phyloP scores from a whole-genome alignment of 1,140 invertebrate genomes.

The Hestina assimilis region DNA sequence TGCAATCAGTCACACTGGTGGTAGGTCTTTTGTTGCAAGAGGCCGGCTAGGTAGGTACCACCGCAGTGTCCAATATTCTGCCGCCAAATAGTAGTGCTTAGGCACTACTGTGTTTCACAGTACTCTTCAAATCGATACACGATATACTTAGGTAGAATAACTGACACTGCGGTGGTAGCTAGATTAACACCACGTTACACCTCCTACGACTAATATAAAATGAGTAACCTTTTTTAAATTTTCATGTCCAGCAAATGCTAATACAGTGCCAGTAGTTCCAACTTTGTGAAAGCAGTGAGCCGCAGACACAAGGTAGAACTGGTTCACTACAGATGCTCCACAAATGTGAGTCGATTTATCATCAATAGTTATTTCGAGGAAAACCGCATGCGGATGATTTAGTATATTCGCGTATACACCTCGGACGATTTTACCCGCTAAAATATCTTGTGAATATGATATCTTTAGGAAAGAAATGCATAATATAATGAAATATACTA shows the following conservation, averaged over 20 bases:
- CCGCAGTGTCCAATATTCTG: no score
- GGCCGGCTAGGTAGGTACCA: no score
- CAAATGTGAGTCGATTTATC: slow-evolving; percentile 19
- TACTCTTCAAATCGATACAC: no score
- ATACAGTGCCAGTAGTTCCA: slow-evolving; percentile 5
- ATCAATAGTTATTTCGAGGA: slow-evolving; percentile 21
- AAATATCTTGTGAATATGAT: background rate
- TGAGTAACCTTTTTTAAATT: slow-evolving; percentile 32
- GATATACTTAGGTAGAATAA: no score
- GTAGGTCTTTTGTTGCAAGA: no score
- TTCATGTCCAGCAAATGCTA: slow-evolving; percentile 39
- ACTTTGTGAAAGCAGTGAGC: slow-evolving; percentile 39
- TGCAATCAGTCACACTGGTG: no score
- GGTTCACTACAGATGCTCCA: slow-evolving; percentile 40
- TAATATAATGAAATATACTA: background rate
- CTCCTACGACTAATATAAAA: no score
- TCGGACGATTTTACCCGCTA: slow-evolving; percentile 36
- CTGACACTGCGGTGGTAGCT: no score
- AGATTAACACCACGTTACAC: no score
- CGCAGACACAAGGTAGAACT: slow-evolving; percentile 37
- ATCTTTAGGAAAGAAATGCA: background rate
- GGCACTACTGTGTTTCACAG: no score
- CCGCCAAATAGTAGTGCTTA: no score
- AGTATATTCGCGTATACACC: slow-evolving; percentile 28
- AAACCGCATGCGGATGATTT: slow-evolving; percentile 40